These are phyloP conservation scores for Empidonax traillii DNA, from an alignment of 2,113 vertebrate species.

Conservation along the genomic window DNA sequence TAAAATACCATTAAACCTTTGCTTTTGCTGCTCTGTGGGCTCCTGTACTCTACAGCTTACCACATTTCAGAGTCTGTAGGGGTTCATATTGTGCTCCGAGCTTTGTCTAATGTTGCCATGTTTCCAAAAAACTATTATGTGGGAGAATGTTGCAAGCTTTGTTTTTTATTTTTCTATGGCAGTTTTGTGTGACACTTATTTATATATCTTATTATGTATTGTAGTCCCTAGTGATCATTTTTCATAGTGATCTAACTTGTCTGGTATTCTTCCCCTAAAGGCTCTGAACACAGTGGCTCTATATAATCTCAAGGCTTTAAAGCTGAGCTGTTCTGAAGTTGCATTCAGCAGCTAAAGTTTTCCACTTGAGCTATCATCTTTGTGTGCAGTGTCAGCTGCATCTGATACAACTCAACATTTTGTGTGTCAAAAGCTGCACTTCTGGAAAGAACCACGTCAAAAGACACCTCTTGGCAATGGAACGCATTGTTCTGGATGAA, in stretches of 20 bases:
- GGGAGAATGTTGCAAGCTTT: conserved; percentile 3
- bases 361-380: not conserved
- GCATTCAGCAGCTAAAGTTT: not conserved
- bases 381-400: not conserved
- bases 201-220: conserved; percentile 64
- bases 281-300: not conserved
- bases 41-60: conserved; percentile 66
- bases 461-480: not conserved
- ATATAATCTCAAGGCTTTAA: conserved; percentile 20
- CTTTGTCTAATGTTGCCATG: not conserved
- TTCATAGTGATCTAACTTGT: conserved; percentile 65
- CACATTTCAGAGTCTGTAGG: conserved; percentile 71
- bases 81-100: conserved; percentile 60
- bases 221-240: conserved; percentile 52
- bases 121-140: conserved; percentile 47
- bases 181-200: conserved; percentile 67
- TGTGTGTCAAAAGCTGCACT: not conserved
- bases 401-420: not conserved
- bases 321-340: not conserved
- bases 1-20: conserved; percentile 75
- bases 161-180: conserved; percentile 48
- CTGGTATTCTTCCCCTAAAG: conserved; percentile 34
- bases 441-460: not conserved
- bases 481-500: accelerated
- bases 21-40: conserved; percentile 65